Conservation (phyloP, 2,797 vertebrate species). For the Sphenopsis melanotis region DNA sequence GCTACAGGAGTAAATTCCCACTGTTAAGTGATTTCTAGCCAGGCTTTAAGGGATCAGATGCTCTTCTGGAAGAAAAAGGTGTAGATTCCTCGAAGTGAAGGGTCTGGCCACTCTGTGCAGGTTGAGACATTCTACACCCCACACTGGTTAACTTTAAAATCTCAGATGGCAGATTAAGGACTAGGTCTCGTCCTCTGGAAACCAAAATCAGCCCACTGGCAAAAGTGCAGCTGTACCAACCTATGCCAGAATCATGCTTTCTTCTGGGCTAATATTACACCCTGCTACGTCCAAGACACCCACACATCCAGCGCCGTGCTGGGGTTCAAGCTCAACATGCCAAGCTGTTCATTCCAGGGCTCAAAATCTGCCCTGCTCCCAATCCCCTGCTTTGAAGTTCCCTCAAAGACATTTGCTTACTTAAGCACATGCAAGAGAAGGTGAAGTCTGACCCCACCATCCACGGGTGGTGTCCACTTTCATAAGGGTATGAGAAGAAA, state of each 20-base stretch:
- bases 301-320: not conserved
- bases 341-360: not conserved
- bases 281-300: not conserved
- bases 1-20: not conserved
- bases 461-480: slow-evolving; percentile 64
- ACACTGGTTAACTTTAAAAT: not conserved
- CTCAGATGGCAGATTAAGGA: not conserved
- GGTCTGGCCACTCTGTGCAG: not conserved
- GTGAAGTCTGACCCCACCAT: slow-evolving; percentile 51
- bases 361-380: not conserved
- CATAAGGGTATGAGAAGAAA: slow-evolving; percentile 68
- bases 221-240: not conserved
- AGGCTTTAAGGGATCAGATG: not conserved
- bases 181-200: not conserved
- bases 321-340: not conserved
- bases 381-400: slow-evolving; percentile 25
- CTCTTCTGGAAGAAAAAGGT: not conserved
- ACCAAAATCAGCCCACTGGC: not conserved
- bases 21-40: not conserved
- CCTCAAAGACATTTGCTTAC: slow-evolving; percentile 56
- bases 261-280: slow-evolving; percentile 9
- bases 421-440: slow-evolving; percentile 45
- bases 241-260: not conserved
- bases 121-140: not conserved
- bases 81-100: not conserved